Conservation (phyloP, 1,140 invertebrate genomes). For the Tetramorium alpestre region DNA sequence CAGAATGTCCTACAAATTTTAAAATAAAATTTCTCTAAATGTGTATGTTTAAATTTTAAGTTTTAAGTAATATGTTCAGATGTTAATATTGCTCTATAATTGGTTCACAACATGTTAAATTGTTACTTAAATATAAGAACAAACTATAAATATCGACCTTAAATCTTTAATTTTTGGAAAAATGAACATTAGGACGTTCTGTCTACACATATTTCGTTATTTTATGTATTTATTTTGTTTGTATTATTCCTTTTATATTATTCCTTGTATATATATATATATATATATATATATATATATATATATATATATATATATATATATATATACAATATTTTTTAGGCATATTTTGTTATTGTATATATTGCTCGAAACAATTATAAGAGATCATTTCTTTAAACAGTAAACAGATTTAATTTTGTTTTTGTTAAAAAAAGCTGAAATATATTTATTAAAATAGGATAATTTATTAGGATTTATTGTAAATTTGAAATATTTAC, state of each 20-base stretch:
- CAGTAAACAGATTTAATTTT: neutral
- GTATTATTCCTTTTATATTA: too few relatives aligned
- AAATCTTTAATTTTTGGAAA: neutral
- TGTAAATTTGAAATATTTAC: neutral
- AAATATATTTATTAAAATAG: neutral
- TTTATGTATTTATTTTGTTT: neutral
- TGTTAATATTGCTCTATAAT: too few relatives aligned
- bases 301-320: too few relatives aligned
- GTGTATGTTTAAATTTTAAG: neutral
- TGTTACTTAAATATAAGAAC: too few relatives aligned
- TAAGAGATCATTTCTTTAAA: neutral
- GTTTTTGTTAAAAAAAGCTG: neutral
- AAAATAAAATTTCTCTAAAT: neutral
- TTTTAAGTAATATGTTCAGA: too few relatives aligned
- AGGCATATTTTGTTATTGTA: neutral
- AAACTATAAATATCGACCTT: too few relatives aligned
- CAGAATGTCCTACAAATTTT: constrained; percentile 4
- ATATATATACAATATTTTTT: neutral
- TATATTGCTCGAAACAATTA: neutral
- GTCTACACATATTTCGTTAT: neutral
- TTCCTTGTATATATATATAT: too few relatives aligned
- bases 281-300: neutral
- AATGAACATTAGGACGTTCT: neutral
- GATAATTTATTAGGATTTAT: neutral
- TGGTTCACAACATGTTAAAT: too few relatives aligned